These are phyloP conservation scores for Anthopleura xanthogrammica DNA, from an alignment of 92 coral and sea anemone genomes.

Conservation along the genomic window DNA sequence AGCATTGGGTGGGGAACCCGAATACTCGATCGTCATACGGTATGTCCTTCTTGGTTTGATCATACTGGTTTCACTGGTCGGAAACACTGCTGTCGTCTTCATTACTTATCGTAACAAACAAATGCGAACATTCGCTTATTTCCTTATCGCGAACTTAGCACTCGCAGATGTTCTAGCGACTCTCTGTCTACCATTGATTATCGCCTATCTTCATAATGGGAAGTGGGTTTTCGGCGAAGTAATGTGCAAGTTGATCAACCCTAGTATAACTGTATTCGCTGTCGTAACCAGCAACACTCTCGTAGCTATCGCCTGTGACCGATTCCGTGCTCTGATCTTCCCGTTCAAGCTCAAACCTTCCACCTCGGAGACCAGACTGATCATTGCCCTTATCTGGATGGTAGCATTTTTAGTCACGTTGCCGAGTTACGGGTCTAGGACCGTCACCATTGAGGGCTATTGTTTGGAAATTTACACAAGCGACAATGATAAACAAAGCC, in stretches of 20 bases:
- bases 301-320: conserved; percentile 85
- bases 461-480: conserved; percentile 58
- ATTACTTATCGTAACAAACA: conserved; percentile 57
- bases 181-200: conserved; percentile 53
- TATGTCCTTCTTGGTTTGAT: conserved; percentile 35
- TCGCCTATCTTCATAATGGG: conserved; percentile 39
- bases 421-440: conserved; percentile 68
- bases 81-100: conserved; percentile 59
- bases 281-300: conserved; percentile 77
- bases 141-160: conserved; percentile 71
- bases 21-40: conserved; percentile 33
- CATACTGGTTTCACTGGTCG: conserved; percentile 50
- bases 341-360: conserved; percentile 74
- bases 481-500: conserved; percentile 29
- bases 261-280: conserved; percentile 66
- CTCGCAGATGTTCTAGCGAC: conserved; percentile 65
- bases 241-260: conserved; percentile 68
- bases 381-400: conserved; percentile 63
- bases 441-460: background rate
- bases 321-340: conserved; percentile 75
- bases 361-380: conserved; percentile 69
- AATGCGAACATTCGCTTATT: conserved; percentile 66
- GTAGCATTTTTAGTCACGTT: conserved; percentile 65
- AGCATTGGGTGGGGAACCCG: conserved; percentile 26
- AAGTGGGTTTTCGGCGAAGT: conserved; percentile 72